Evolutionary conservation across 1,140 invertebrate genomes (phyloP).

Genomic region (Wiebesia pumilae): DNA sequence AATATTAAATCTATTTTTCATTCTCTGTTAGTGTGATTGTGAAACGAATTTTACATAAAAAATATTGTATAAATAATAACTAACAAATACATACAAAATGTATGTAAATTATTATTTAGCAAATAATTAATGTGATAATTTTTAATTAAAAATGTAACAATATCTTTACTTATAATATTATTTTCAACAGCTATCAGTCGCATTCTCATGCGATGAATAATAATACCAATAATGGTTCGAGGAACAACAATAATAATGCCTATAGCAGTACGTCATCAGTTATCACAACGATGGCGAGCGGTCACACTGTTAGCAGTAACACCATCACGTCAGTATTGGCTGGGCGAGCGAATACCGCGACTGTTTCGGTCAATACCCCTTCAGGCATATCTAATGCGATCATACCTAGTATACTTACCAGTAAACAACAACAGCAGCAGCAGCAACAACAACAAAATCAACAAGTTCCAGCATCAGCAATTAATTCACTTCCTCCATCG

Average conservation of each 20-base stretch:
- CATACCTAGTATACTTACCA: conserved; percentile 66
- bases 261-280: conserved; percentile 70
- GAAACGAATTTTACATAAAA: too few relatives aligned
- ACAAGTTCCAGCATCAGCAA: neutral
- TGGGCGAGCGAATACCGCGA: conserved; percentile 83
- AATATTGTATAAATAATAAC: too few relatives aligned
- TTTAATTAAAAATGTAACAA: neutral
- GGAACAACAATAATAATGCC: conserved; percentile 28
- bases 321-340: conserved; percentile 86
- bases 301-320: conserved; percentile 82
- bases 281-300: conserved; percentile 84
- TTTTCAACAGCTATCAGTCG: conserved; percentile 58
- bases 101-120: too few relatives aligned
- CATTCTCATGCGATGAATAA: conserved; percentile 68
- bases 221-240: conserved; percentile 35
- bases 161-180: neutral
- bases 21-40: too few relatives aligned
- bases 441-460: conserved; percentile 47
- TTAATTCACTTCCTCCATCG: conserved; percentile 58
- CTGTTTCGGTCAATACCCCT: conserved; percentile 82
- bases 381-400: conserved; percentile 70
- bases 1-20: too few relatives aligned
- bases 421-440: conserved; percentile 63
- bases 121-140: neutral
- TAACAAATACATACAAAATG: too few relatives aligned